These are phyloP conservation scores for Tragelaphus imberbis DNA, from an alignment of 2,113 vertebrate genomes.

Conservation along the genomic window DNA sequence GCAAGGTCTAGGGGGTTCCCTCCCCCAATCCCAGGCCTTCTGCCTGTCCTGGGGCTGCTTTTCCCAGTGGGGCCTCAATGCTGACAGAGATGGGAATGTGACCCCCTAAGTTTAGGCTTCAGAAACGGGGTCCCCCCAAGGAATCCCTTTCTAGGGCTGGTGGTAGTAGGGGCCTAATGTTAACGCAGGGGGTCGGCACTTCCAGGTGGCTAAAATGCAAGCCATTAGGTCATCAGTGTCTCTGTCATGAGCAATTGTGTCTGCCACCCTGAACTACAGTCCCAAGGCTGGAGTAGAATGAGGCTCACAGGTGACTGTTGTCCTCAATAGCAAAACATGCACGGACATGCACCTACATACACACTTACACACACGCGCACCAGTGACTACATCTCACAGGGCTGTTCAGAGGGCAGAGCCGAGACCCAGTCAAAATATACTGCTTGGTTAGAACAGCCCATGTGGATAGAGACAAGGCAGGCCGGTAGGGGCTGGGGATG, in stretches of 20 bases:
- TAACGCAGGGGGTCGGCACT: neutral
- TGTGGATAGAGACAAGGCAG: neutral
- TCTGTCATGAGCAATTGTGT: neutral
- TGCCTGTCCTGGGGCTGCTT: neutral
- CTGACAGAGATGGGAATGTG: neutral
- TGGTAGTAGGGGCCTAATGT: neutral
- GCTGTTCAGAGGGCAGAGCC: neutral
- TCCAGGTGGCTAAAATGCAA: neutral
- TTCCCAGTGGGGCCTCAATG: neutral
- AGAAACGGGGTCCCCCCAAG: neutral
- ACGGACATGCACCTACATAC: rapidly evolving
- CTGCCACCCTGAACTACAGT: neutral
- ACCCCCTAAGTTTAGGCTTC: neutral
- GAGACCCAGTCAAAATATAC: neutral
- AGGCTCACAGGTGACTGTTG: neutral
- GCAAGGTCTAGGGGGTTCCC: neutral
- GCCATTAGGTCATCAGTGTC: neutral
- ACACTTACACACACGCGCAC: rapidly evolving
- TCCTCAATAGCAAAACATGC: neutral
- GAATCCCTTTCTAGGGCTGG: neutral
- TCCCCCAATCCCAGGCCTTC: neutral
- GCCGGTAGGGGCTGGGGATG: neutral
- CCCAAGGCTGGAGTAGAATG: neutral
- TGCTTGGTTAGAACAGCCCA: too few species aligned
- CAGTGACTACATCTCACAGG: neutral